Conservation (phyloP, 2,113 vertebrate genomes). For the Oxygymnocypris stewartii region DNA sequence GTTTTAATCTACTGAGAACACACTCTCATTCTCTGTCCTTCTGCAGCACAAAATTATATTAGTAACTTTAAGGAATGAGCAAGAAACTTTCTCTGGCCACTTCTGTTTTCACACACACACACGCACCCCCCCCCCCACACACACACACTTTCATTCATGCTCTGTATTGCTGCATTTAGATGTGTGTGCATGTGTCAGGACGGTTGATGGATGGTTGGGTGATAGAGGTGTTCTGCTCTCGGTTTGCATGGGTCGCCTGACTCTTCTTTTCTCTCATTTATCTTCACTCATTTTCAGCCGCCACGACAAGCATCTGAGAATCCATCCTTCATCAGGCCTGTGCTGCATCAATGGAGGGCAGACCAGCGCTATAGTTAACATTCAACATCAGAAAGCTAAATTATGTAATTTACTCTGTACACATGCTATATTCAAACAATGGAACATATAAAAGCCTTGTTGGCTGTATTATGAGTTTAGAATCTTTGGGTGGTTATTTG, state of each 20-base stretch:
- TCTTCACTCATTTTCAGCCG: constrained; percentile 77
- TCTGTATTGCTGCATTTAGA: background rate
- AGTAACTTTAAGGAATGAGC: constrained; percentile 9
- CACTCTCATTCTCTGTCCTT: constrained; percentile 17
- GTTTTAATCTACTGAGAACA: constrained; percentile 32
- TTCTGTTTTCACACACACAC: constrained; percentile 17
- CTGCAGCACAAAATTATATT: constrained; percentile 47
- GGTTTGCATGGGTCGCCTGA: constrained; percentile 60
- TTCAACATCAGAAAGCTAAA: constrained; percentile 34
- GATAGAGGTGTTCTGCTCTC: constrained; percentile 51
- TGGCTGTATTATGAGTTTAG: background rate
- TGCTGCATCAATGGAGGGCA: constrained; percentile 12
- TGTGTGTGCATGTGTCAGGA: constrained; percentile 35
- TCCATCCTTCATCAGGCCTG: constrained; percentile 72
- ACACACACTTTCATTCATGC: background rate
- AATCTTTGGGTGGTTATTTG: background rate
- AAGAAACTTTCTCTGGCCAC: constrained; percentile 27
- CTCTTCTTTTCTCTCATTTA: constrained; percentile 74
- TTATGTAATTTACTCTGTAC: background rate
- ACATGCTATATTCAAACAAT: background rate
- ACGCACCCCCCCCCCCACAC: too few relatives aligned
- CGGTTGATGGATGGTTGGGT: constrained; percentile 59
- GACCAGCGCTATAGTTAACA: background rate
- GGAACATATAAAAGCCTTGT: background rate
- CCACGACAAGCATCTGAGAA: constrained; percentile 75